Conservation (phyloP, 2,113 vertebrate genomes). For the Philantomba maxwellii region DNA sequence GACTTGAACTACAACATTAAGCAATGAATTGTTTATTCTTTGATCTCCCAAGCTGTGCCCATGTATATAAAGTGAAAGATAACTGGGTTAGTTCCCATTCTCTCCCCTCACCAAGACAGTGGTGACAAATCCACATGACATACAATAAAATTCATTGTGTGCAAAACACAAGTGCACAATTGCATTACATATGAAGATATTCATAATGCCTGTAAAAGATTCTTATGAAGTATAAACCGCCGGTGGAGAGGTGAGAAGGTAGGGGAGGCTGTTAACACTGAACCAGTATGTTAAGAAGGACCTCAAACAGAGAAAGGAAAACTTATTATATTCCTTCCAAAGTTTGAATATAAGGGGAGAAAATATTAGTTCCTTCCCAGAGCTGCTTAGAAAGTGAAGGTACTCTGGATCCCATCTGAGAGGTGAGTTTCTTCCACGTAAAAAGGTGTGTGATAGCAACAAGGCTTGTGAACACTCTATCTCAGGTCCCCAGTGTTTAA, state of each 20-base stretch:
- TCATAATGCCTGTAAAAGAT: not conserved
- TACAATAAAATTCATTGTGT: not conserved
- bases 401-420: fast-evolving
- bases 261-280: not conserved
- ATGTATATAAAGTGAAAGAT: not conserved
- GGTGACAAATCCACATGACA: not conserved
- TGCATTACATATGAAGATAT: not conserved
- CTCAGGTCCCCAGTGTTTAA: not conserved
- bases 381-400: not conserved
- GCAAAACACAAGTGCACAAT: not conserved
- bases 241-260: not conserved
- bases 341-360: not conserved
- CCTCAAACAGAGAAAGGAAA: not conserved
- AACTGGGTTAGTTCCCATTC: not conserved
- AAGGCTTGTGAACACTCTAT: fast-evolving
- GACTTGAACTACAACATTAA: not conserved
- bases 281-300: no score
- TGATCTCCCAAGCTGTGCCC: not conserved
- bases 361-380: not conserved
- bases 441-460: fast-evolving
- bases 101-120: not conserved
- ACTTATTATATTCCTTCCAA: no score
- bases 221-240: fast-evolving
- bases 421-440: not conserved
- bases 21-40: not conserved